Percentiles rank a stretch among this genome's conserved stretches.
phyloP scores from a whole-genome alignment of 2,113 vertebrate species.

The human region DNA sequence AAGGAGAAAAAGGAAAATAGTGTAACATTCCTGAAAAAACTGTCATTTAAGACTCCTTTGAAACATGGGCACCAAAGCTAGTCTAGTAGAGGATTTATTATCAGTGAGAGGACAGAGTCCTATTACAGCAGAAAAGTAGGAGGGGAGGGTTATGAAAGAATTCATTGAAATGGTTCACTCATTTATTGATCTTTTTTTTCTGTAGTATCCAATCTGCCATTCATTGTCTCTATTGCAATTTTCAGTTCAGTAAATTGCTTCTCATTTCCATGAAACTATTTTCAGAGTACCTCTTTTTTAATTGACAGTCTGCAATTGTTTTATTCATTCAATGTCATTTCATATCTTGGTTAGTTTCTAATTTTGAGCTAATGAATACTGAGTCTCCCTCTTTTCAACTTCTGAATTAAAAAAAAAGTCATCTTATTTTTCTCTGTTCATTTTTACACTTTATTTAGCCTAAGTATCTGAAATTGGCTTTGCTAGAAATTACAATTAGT shows the following conservation, averaged over 20 bases:
- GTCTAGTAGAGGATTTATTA: neutral
- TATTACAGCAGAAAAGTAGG: neutral
- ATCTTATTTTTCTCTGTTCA: neutral
- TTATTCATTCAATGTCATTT: neutral
- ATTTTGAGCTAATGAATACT: neutral
- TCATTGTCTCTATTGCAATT: neutral
- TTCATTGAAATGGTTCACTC: neutral
- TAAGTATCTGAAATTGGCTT: neutral
- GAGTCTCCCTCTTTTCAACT: neutral
- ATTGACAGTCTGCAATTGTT: neutral
- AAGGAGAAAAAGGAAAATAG: neutral
- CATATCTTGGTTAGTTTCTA: neutral
- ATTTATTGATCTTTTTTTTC: neutral
- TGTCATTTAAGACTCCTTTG: neutral
- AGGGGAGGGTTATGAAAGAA: neutral
- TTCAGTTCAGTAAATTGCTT: neutral
- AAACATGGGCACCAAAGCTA: neutral
- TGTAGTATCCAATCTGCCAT: neutral
- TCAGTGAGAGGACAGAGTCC: neutral
- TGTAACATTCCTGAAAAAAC: neutral
- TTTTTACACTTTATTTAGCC: neutral
- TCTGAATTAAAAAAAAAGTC: neutral
- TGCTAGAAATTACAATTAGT: neutral
- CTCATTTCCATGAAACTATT: neutral
- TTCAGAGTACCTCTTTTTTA: neutral